Base-by-base conservation (phyloP, 2,888 invertebrate species). In the Eucera pruinosa region DNA sequence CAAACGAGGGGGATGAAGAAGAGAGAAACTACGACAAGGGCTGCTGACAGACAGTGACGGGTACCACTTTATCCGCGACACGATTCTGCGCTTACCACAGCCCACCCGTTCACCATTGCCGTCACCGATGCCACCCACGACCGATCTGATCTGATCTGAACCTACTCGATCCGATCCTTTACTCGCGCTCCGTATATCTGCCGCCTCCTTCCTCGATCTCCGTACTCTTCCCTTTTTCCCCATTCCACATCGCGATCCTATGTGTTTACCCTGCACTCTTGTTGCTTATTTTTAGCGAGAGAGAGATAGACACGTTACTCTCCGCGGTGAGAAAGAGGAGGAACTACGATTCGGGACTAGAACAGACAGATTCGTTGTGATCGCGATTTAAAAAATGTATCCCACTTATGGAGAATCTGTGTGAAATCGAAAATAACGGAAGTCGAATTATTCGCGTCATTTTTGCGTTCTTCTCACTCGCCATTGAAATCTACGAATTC, bases 81-180 rank as follows among this genome's bases (percentile, higher is more conserved):
- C 86, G 91, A 86, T 91, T 91, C 90, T 91, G 89, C 91, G 91
- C 91, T 91, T 91, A 91, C 91, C 90, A 78, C 87, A 90, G 87
- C 88, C 84, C 89, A 87, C 87, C 86, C 89, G 86, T 84, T 90
- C 88, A 87, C 89, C 87, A 81, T 85, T 80, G 81, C 83, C 85
- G 83, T 83, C 78, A 80, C 83, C 78, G 76, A 78, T 80, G 80
- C 83, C 80, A 84, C 86, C 82, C 84, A 78, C 83, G 83, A 86
- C 86, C 86, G 83, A 89, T 89, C 87, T 84, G 86, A 90, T 89
- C 86, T 84, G 85, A 87, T 90, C 88, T 83, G 80, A 86, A 89
- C 84, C 81, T 68, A 75, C 79, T 77, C 81, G 81, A 77, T 82
- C 81, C 78, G 79, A 85, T 86, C 83, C 82, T 81, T 80, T 80